phyloP scores from a whole-genome alignment of 2,797 vertebrate species.

The Phrynocephalus vlangalii region DNA sequence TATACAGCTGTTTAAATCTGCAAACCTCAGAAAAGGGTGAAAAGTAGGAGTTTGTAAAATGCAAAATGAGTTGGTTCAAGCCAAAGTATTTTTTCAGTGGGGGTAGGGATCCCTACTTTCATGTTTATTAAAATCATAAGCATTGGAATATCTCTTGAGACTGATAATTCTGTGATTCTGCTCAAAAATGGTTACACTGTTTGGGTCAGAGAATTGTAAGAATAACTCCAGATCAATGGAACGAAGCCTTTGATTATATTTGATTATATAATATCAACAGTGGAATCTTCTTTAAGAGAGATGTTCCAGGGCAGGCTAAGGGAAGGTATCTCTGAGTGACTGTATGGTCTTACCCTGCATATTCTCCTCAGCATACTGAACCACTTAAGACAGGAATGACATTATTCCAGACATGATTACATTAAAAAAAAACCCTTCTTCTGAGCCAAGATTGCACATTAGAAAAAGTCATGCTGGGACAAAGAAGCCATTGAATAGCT shows the following conservation, averaged over 20 bases:
- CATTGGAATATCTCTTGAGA: neutral
- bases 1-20: neutral
- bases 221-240: neutral
- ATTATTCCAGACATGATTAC: neutral
- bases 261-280: too few species aligned
- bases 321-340: neutral
- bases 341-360: neutral
- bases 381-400: conserved; percentile 5
- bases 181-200: neutral
- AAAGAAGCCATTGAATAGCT: conserved; percentile 2
- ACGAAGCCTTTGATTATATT: too few species aligned
- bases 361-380: neutral
- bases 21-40: neutral
- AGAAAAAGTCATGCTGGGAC: neutral
- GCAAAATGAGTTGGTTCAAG: neutral
- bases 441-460: neutral
- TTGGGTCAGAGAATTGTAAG: neutral
- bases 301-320: neutral
- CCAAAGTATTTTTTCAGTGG: neutral
- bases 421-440: neutral
- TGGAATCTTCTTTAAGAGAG: neutral
- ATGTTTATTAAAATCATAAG: neutral
- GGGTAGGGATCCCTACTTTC: neutral
- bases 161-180: neutral
- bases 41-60: neutral